These are phyloP conservation scores for Gallirallus australis DNA, from an alignment of 2,797 vertebrate species.

Conservation along the genomic window DNA sequence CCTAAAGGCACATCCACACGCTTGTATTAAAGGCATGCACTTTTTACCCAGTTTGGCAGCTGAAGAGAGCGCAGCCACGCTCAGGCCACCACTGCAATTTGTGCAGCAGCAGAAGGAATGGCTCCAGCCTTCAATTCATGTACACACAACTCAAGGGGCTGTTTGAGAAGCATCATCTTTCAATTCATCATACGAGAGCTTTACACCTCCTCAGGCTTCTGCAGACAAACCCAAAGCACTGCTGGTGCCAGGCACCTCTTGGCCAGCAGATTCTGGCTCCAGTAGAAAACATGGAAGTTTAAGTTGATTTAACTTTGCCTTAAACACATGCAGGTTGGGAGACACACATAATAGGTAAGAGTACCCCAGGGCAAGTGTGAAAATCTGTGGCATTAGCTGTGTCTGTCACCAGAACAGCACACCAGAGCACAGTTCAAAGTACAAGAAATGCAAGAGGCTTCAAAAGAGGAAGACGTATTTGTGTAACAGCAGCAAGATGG, in stretches of 20 bases:
- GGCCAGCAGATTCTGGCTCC: background rate
- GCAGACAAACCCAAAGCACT: background rate
- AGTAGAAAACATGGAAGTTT: background rate
- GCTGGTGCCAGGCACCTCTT: too few relatives aligned
- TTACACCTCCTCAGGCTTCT: background rate
- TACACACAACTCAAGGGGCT: background rate
- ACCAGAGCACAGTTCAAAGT: background rate
- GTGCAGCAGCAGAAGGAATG: background rate
- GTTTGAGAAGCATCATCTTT: background rate
- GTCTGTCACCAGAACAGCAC: background rate
- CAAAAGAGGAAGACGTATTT: background rate
- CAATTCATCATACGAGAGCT: background rate
- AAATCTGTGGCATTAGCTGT: background rate
- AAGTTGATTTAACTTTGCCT: background rate
- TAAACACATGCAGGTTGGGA: background rate
- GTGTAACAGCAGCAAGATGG: background rate
- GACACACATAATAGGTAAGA: background rate
- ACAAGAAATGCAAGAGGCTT: background rate
- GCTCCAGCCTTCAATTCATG: background rate
- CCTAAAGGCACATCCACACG: background rate
- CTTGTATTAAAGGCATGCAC: background rate
- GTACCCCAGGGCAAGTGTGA: background rate
- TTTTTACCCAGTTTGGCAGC: background rate
- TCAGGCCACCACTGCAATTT: background rate
- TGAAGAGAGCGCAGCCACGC: background rate